Conservation (phyloP, 2,113 vertebrate species). For the Corythoichthys intestinalis region DNA sequence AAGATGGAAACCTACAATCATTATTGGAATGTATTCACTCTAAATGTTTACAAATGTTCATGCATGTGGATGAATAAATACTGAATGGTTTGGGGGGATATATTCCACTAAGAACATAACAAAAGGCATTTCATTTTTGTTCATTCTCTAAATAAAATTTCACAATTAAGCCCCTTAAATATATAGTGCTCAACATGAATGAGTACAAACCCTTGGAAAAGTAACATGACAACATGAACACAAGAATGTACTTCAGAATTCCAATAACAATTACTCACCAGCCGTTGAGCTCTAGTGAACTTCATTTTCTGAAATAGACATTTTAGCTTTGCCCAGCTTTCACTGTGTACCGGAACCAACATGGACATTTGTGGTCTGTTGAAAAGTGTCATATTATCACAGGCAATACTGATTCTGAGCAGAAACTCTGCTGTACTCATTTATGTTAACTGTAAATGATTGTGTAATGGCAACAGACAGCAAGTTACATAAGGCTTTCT, state of each 20-base stretch:
- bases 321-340: no score
- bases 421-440: neutral
- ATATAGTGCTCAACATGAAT: neutral
- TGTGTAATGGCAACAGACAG: neutral
- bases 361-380: no score
- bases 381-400: no score
- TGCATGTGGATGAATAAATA: slow-evolving; percentile 39
- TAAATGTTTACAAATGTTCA: slow-evolving; percentile 31
- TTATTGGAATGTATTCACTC: slow-evolving; percentile 43
- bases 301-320: neutral
- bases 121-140: neutral
- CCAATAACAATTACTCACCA: neutral
- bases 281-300: neutral
- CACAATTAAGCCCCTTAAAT: slow-evolving; percentile 1
- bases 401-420: neutral
- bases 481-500: neutral
- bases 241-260: slow-evolving; percentile 5
- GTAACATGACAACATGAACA: slow-evolving; percentile 1
- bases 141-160: slow-evolving; percentile 27
- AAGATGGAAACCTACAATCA: slow-evolving; percentile 64
- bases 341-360: no score
- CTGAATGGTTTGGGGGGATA: slow-evolving; percentile 7
- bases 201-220: neutral
- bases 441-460: neutral
- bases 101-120: neutral